phyloP scores from a whole-genome alignment of 2,113 vertebrate species.

The Puntigrus tetrazona region DNA sequence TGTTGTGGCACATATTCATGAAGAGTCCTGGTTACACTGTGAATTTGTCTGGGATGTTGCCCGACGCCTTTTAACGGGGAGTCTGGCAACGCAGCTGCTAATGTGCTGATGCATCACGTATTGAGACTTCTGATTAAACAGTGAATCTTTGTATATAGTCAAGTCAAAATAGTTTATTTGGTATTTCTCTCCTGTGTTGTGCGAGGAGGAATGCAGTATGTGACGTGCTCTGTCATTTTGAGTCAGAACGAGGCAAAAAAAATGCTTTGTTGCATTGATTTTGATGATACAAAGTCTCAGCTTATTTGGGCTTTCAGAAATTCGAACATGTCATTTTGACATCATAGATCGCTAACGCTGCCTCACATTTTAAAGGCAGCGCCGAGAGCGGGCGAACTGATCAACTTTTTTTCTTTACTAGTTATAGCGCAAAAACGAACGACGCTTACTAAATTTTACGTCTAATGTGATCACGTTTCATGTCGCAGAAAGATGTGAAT shows the following conservation, averaged over 20 bases:
- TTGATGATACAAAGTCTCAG: not conserved
- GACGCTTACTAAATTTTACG: not conserved
- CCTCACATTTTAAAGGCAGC: not conserved
- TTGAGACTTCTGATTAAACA: constrained; percentile 21
- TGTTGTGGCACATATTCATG: constrained; percentile 36
- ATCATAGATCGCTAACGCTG: not conserved
- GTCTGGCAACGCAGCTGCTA: constrained; percentile 55
- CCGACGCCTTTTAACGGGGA: not conserved
- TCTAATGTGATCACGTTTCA: not conserved
- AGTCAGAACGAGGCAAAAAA: not conserved
- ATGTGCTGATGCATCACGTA: constrained; percentile 38
- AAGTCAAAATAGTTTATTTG: not conserved
- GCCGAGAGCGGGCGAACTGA: not conserved
- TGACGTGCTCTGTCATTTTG: constrained; percentile 7
- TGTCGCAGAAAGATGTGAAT: not conserved
- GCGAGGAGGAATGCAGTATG: not conserved
- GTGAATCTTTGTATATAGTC: constrained; percentile 14
- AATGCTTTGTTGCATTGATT: not conserved
- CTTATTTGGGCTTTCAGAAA: not conserved
- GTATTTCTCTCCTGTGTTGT: not conserved
- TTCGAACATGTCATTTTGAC: not conserved
- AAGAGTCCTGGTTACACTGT: constrained; percentile 35
- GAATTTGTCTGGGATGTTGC: constrained; percentile 28
- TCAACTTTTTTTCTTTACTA: not conserved
- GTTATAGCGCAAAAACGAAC: not conserved